Conservation (phyloP, 37 sponge, comb jelly and placozoan species). For the Bolinopsis microptera region DNA sequence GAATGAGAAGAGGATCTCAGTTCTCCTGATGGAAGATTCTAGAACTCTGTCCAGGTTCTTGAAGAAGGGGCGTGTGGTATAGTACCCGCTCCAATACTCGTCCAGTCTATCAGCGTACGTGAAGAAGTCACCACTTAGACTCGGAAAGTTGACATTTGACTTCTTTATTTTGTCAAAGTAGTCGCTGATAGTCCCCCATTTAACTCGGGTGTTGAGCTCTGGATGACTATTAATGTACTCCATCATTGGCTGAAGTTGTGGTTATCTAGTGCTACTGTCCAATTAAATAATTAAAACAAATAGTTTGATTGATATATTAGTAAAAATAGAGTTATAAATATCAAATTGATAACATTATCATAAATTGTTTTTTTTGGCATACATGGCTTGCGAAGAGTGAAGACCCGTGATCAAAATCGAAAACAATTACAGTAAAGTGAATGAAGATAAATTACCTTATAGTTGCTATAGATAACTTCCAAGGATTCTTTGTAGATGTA, state of each 20-base stretch:
- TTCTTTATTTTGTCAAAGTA: neutral
- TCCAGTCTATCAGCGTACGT: conserved; percentile 88
- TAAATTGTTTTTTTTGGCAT: too few species aligned
- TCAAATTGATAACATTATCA: too few species aligned
- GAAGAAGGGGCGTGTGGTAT: conserved; percentile 89
- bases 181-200: conserved; percentile 16
- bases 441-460: too few species aligned
- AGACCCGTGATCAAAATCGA: too few species aligned
- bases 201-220: conserved; percentile 21
- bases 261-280: too few species aligned
- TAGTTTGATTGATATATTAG: too few species aligned
- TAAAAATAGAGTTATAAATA: too few species aligned
- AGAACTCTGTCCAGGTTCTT: conserved; percentile 85
- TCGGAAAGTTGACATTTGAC: neutral
- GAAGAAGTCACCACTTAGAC: conserved; percentile 77
- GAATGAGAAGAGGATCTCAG: conserved; percentile 20
- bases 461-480: neutral
- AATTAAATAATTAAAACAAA: too few species aligned
- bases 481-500: conserved; percentile 45
- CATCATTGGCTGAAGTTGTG: conserved; percentile 29
- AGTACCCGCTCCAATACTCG: conserved; percentile 97
- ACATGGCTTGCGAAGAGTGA: too few species aligned
- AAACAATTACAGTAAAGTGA: too few species aligned
- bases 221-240: conserved; percentile 20
- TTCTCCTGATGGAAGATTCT: conserved; percentile 71